Conservation (phyloP, 2,113 vertebrate species). For the Taurulus bubalis region DNA sequence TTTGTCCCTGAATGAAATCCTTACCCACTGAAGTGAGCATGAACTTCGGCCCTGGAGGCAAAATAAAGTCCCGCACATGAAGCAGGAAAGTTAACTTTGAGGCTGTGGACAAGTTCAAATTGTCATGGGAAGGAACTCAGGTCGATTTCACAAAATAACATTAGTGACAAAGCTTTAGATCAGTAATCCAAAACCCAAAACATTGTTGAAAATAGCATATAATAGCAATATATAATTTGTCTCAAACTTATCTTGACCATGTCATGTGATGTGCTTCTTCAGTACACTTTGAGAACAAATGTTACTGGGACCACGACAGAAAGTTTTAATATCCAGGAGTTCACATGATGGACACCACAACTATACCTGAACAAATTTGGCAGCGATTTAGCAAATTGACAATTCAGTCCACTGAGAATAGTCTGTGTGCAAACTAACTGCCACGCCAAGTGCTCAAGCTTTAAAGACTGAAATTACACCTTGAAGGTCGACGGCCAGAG, state of each 20-base stretch:
- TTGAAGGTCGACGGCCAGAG: background rate
- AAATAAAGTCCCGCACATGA: background rate
- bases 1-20: background rate
- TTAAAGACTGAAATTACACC: background rate
- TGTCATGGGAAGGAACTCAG: background rate
- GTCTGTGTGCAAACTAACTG: too few relatives aligned
- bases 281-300: background rate
- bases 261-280: background rate
- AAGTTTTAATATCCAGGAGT: background rate
- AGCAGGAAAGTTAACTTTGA: background rate
- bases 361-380: too few relatives aligned
- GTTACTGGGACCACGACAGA: background rate
- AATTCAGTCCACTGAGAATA: too few relatives aligned
- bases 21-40: background rate
- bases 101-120: background rate
- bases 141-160: background rate
- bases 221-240: background rate
- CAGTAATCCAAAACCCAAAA: background rate
- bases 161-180: background rate
- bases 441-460: too few relatives aligned
- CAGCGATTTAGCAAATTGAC: background rate
- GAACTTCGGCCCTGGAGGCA: too few relatives aligned
- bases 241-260: background rate
- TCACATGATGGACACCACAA: background rate
- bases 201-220: background rate